phyloP scores from a whole-genome alignment of 2,888 invertebrate genomes.

The Drosophila incognita region DNA sequence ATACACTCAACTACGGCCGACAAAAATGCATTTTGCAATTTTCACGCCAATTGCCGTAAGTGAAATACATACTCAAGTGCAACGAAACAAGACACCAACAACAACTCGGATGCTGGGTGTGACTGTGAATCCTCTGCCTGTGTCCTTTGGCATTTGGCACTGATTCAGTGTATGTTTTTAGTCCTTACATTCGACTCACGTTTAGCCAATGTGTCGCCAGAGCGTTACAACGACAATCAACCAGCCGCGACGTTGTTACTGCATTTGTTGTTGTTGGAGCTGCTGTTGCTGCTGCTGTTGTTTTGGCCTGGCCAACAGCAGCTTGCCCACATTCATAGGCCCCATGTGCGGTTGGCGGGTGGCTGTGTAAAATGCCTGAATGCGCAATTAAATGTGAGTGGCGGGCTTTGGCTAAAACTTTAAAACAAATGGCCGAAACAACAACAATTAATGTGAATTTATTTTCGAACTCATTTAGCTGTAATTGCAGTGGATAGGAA shows the following conservation, averaged over 20 bases:
- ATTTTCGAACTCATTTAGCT: constrained; percentile 75
- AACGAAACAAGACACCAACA: constrained; percentile 29
- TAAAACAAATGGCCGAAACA: constrained; percentile 71
- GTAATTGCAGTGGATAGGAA: constrained; percentile 63
- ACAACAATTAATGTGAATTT: constrained; percentile 76
- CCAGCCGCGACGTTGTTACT: constrained; percentile 59
- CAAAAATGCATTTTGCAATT: constrained; percentile 74
- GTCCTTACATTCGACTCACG: constrained; percentile 65
- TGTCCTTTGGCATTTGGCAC: constrained; percentile 36
- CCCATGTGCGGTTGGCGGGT: constrained; percentile 26
- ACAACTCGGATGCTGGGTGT: constrained; percentile 19
- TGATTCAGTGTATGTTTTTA: constrained; percentile 27
- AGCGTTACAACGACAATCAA: constrained; percentile 65
- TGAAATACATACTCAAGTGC: constrained; percentile 74
- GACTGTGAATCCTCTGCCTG: constrained; percentile 17
- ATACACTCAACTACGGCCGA: constrained; percentile 23
- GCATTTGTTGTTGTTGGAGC: not conserved
- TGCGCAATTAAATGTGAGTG: constrained; percentile 62
- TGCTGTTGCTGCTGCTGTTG: constrained; percentile 12
- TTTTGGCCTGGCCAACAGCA: constrained; percentile 17
- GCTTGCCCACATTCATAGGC: constrained; percentile 33
- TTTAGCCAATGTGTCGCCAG: constrained; percentile 75
- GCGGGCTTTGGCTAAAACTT: constrained; percentile 45
- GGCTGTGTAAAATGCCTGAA: constrained; percentile 37
- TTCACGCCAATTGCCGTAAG: constrained; percentile 77